Evolutionary conservation across 1,140 invertebrate species (phyloP), one percentile per base, ranked within the genome.

Genomic region (Holcopasites calliopsidis): DNA sequence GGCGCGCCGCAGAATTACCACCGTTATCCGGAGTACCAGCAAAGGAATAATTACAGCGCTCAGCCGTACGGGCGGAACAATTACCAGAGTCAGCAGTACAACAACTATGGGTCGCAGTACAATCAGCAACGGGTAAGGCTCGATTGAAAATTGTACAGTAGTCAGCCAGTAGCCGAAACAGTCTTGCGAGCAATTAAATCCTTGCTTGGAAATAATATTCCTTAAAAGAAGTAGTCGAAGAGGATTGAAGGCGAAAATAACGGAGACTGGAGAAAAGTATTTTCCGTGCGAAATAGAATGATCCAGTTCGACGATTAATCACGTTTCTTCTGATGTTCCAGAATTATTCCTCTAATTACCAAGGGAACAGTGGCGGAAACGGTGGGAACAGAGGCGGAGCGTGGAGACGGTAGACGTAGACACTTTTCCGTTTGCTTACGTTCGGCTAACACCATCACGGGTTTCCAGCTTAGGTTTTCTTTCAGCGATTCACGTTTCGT

Each of bases 281-380:
- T 0, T 1, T n/a, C 1, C 2, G 1, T 3, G 23, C 16, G 13
- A 31, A 65, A 31, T 10, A 16, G 18, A 4, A 60, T 1, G 18
- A 21, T 13, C 7, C 5, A 8, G 6, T 13, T 40, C 16, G 0
- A 44, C 1, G 0, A 50, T 60, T 58, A 70, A 61, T 52, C 21
- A 13, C 11, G 52, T 70, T 55, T 61, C 50, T 74, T 75, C 3
- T 28, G 18, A 4, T 74, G 70, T 82, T 79, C 11, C 38, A 85
- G 85, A 86, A 85, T 73, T 82, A 84, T 68, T 72, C 76, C 1
- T 61, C 68, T 21, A 80, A 84, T 80, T 77, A 80, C 35, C 77
- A 79, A 49, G 82, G 84, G 3, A 62, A 72, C 31, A 50, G 28
- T 1, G 62, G 69, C 2, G 80, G 72, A 33, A 62, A 58, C 2